Percentiles rank a stretch among this genome's conserved stretches.
These are phyloP conservation scores for Stratiolaelaps scimitus DNA, from an alignment of 1,140 invertebrate genomes.

Conservation along the genomic window DNA sequence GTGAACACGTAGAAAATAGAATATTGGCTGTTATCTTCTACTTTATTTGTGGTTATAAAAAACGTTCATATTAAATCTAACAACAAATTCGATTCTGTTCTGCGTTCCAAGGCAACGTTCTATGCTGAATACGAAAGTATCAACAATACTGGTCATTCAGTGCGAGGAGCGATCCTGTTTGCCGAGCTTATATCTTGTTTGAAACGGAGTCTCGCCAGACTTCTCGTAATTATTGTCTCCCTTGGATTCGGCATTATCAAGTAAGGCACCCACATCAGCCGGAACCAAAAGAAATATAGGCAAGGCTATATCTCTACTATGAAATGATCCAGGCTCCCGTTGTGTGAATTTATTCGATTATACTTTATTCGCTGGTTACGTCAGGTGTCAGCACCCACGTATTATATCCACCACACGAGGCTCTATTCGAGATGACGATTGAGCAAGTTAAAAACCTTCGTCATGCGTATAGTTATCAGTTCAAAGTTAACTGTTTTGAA, in stretches of 20 bases:
- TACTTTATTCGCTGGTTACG: too few relatives aligned
- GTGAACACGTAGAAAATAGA: too few relatives aligned
- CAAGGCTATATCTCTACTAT: slow-evolving; percentile 33
- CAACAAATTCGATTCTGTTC: slow-evolving; percentile 40
- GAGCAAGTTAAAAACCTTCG: background rate
- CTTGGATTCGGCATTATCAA: slow-evolving; percentile 90
- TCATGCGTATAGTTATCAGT: background rate
- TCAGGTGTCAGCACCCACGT: too few relatives aligned
- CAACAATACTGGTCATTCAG: slow-evolving; percentile 55
- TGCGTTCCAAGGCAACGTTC: slow-evolving; percentile 57
- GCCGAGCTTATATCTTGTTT: slow-evolving; percentile 77
- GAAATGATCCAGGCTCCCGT: slow-evolving; percentile 33
- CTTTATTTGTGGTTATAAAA: slow-evolving; percentile 36
- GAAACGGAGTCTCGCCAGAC: slow-evolving; percentile 74
- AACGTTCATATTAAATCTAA: slow-evolving; percentile 32
- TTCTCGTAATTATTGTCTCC: slow-evolving; percentile 83
- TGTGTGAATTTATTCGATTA: background rate
- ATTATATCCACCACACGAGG: too few relatives aligned
- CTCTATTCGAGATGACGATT: background rate
- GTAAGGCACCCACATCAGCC: slow-evolving; percentile 45
- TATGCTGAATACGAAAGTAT: slow-evolving; percentile 73
- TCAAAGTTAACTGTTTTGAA: background rate
- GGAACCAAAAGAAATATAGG: too few relatives aligned
- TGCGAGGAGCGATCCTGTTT: slow-evolving; percentile 55
- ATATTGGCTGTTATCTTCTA: slow-evolving; percentile 38